Base-by-base conservation (phyloP, 2,888 invertebrate species). In the Agonopterix alstromeriana region DNA sequence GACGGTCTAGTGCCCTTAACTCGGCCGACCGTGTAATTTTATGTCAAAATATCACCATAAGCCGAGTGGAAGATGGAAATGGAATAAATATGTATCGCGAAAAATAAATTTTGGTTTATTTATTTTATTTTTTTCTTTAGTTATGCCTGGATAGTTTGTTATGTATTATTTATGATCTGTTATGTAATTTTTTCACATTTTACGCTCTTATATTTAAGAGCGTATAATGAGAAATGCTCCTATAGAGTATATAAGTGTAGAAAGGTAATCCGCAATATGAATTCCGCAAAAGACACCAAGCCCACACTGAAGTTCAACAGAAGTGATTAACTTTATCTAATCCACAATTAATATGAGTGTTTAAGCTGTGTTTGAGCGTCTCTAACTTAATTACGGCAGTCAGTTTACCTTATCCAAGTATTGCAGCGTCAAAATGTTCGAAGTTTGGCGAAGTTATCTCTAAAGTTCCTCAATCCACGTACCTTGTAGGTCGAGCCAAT, bases 401-500 rank as follows among this genome's bases (percentile, higher is more conserved):
- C 74, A 77, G 79, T 82, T 78, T 82, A 86, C 81, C 79, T 84
- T 82, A 83, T 84, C 82, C 73, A 70, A 83, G 77, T 82, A 82
- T 80, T 83, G 82, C 77, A 81, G 77, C 76, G 76, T 82, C 84
- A 85, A 84, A 86, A 84, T 74, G 84, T 79, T 73, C 78, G 63
- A 85, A 88, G 85, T 88, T 87, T 73, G 60, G 73, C 70, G 71
- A 75, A 85, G 84, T 82, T 86, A 87, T 86, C 77, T 82, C 66
- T 70, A 68, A 86, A 86, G 81, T 87, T 87, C 67, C 57, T 74
- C 81, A 80, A 85, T 86, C 80, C 81, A 83, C 82, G 81, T 84
- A 83, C 81, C 81, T 81, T 73, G 76, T 79, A 80, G 81, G 81
- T 79, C 71, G 78, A 70, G 72, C 77, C 82, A 76, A 83, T 82